phyloP scores from a whole-genome alignment of 1,140 invertebrate species.

The Micrasema minimum region DNA sequence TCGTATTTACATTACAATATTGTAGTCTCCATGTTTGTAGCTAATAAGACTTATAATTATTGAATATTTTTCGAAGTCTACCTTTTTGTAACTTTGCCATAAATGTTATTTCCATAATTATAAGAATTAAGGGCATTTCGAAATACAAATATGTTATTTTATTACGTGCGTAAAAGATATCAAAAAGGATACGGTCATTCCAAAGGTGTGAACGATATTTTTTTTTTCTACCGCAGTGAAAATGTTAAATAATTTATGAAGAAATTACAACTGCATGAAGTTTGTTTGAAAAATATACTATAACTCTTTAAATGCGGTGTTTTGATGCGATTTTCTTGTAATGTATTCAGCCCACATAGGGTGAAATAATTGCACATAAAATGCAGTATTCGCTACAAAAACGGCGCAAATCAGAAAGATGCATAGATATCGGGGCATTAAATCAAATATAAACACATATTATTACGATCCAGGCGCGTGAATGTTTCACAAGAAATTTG shows the following conservation, averaged over 20 bases:
- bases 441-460: neutral
- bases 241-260: slow-evolving; percentile 1
- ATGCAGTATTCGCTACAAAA: neutral
- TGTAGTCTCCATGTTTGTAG: slow-evolving; percentile 30
- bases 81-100: slow-evolving; percentile 26
- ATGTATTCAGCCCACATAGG: slow-evolving; percentile 18
- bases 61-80: slow-evolving; percentile 20
- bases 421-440: neutral
- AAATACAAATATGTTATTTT: slow-evolving; percentile 12
- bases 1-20: slow-evolving; percentile 3
- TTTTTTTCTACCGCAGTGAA: too few species aligned
- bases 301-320: slow-evolving; percentile 33
- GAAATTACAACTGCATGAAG: slow-evolving; percentile 13
- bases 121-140: slow-evolving; percentile 20
- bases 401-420: slow-evolving; percentile 1
- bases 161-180: neutral
- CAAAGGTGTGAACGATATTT: slow-evolving; percentile 24
- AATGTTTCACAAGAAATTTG: neutral
- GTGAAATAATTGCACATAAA: slow-evolving; percentile 17
- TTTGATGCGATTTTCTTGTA: slow-evolving; percentile 3
- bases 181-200: slow-evolving; percentile 2
- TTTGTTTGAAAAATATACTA: slow-evolving; percentile 21
- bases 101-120: slow-evolving; percentile 22
- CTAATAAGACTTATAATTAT: slow-evolving; percentile 20
- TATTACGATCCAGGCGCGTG: neutral